Percentiles rank a stretch among this genome's conserved stretches.
phyloP scores from a whole-genome alignment of 1,140 invertebrate species.

The Drosophila paulistorum region DNA sequence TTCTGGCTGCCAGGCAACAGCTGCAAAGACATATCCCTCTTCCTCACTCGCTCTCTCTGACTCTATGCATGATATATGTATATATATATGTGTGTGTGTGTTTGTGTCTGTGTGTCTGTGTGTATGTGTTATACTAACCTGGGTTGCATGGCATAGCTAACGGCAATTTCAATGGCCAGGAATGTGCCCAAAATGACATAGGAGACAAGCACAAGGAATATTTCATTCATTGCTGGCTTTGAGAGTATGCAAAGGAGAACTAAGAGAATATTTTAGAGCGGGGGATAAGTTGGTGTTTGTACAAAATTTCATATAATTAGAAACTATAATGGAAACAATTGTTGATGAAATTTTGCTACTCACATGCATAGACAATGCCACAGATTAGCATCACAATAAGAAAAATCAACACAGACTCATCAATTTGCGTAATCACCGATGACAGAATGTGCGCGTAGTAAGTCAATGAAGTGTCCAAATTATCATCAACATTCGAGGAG shows the following conservation, averaged over 20 bases:
- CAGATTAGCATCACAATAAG: conserved; percentile 83
- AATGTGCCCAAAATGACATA: conserved; percentile 91
- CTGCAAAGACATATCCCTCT: conserved; percentile 12
- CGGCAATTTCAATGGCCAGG: conserved; percentile 86
- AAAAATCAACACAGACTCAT: conserved; percentile 82
- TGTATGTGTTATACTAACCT: conserved; percentile 74
- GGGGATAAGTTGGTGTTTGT: too few species aligned
- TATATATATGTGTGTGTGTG: neutral
- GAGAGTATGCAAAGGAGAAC: conserved; percentile 90
- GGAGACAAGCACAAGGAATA: conserved; percentile 92
- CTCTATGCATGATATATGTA: neutral
- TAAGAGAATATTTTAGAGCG: conserved; percentile 44
- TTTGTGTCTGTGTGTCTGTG: neutral
- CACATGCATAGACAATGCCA: conserved; percentile 84
- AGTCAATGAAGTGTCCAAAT: conserved; percentile 60
- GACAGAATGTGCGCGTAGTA: conserved; percentile 46
- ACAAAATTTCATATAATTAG: conserved; percentile 20
- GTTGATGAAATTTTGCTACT: conserved; percentile 65
- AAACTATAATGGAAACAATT: conserved; percentile 29
- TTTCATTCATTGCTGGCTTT: conserved; percentile 93
- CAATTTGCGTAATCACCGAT: conserved; percentile 63
- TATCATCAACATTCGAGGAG: conserved; percentile 21
- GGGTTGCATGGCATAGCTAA: conserved; percentile 84
- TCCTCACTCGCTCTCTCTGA: neutral
- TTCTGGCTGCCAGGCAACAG: conserved; percentile 37